Base-by-base conservation (phyloP, 2,797 vertebrate species). In the Crenuchus spilurus region DNA sequence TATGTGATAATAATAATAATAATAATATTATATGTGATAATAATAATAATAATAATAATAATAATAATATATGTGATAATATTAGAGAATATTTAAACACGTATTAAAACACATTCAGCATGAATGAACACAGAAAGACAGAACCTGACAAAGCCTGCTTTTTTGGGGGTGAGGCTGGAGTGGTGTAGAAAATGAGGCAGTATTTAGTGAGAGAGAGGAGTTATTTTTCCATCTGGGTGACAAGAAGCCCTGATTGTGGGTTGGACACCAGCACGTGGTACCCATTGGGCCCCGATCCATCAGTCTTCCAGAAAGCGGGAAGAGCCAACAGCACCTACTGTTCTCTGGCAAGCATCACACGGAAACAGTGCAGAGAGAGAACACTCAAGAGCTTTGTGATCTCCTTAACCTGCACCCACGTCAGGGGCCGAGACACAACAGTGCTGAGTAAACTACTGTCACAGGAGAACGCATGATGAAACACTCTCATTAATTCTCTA, bases 141-240 rank as follows among this genome's bases (percentile, higher is more conserved):
- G 24, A 52, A n/a, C n/a, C n/a, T n/a, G n/a, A n/a, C n/a, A n/a
- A n/a, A n/a, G n/a, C n/a, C n/a, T n/a, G n/a, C n/a, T n/a, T n/a
- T n/a, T 4, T 4, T 4, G 35, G 10, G 35, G 35, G 10, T 4
- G 35, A 37, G 35, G 4, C 10, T 4, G 46, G 24, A 39, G 20
- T 11, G 6, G 60, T 48, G 14, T 52, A 64, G 24, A 33, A 49
- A 52, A 64, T 54, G 28, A 63, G 48, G 13, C 35, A 49, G 55
- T 73, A 76, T 73, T 78, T 80, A 78, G 66, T 63, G 49, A 18
- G 42, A 18, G 33, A 41, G 55, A n/a, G 72, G 18, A 41, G 82
- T 90, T 89, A 86, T 84, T 88, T 90, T 88, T 90, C 84, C 86
- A 89, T 90, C 86, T 91, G 87, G 68, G 49, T 90, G 88, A 91